Percentiles rank a stretch among this genome's conserved stretches.
phyloP scores from a whole-genome alignment of 2,113 vertebrate species.

The Probosciger aterrimus region DNA sequence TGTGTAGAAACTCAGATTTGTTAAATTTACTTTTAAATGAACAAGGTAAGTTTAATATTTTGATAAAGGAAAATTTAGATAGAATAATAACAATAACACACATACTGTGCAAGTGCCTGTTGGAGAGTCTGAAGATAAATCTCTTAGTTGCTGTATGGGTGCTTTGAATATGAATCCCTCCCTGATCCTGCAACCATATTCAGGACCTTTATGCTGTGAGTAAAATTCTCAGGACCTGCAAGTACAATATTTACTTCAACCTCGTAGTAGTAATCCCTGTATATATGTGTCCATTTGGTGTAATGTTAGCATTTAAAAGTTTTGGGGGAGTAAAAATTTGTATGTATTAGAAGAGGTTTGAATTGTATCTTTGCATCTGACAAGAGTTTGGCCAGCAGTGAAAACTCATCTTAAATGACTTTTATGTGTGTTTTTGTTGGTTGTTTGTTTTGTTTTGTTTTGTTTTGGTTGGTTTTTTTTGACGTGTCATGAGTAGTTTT shows the following conservation, averaged over 20 bases:
- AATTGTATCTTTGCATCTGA: background rate
- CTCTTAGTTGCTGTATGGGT: background rate
- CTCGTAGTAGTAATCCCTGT: background rate
- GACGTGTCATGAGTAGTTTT: background rate
- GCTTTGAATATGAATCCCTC: background rate
- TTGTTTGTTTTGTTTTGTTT: background rate
- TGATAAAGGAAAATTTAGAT: background rate
- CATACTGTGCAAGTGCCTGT: background rate
- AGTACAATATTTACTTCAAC: background rate
- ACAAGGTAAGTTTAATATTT: background rate
- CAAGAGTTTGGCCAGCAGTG: fast-evolving
- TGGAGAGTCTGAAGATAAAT: background rate
- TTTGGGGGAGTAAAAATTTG: background rate
- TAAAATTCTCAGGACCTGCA: background rate
- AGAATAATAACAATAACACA: background rate
- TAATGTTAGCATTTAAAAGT: background rate
- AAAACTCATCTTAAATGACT: background rate
- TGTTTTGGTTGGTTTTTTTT: background rate
- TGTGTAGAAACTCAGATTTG: background rate
- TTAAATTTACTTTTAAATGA: background rate
- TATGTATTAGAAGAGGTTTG: background rate
- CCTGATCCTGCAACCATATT: background rate
- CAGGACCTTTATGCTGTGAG: background rate
- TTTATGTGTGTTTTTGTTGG: background rate
- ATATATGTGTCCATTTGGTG: background rate